phyloP scores from a whole-genome alignment of 2,888 invertebrate species.

The Ferrisia virgata region DNA sequence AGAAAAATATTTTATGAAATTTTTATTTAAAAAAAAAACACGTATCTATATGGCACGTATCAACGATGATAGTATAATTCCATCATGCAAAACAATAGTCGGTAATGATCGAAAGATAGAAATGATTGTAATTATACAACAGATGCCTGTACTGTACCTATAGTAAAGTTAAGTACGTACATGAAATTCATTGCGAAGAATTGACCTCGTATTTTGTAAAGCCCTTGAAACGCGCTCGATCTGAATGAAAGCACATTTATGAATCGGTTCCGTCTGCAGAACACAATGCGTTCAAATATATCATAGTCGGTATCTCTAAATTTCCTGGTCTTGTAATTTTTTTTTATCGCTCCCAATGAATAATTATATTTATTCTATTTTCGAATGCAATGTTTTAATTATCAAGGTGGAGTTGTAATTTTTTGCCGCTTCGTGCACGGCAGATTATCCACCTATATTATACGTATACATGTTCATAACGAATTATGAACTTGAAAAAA shows the following conservation, averaged over 20 bases:
- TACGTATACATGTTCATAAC: not conserved
- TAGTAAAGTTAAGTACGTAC: no score
- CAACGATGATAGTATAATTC: not conserved
- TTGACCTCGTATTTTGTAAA: not conserved
- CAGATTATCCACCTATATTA: no score
- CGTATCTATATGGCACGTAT: not conserved
- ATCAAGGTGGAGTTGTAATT: no score
- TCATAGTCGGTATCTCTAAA: not conserved
- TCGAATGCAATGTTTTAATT: no score
- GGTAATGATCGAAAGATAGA: not conserved
- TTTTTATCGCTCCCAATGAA: not conserved
- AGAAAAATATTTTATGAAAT: no score
- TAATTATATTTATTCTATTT: not conserved
- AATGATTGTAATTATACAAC: not conserved
- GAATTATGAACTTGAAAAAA: no score
- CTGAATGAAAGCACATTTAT: conserved; percentile 6
- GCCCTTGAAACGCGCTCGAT: conserved; percentile 13
- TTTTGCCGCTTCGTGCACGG: no score
- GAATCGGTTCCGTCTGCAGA: conserved; percentile 2
- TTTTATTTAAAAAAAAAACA: no score
- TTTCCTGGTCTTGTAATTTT: not conserved
- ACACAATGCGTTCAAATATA: not conserved
- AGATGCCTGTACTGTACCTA: no score
- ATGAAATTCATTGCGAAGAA: conserved; percentile 6
- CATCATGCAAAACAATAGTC: not conserved